Evolutionary conservation across 2,797 vertebrate species (phyloP).

Genomic region (Lycodopsis pacificus): DNA sequence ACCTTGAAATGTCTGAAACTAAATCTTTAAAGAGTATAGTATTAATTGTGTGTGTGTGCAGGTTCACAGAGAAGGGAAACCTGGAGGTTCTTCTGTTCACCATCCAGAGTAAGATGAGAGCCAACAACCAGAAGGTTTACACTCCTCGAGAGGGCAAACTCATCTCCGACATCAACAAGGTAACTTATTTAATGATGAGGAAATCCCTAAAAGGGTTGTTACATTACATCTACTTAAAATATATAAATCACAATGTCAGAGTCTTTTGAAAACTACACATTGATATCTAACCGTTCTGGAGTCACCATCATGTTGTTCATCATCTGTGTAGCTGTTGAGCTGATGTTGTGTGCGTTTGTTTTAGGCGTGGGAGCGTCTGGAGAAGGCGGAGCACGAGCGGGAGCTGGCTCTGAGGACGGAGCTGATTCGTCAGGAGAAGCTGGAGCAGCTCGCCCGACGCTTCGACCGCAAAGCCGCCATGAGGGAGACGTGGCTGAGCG

Average conservation of each 20-base stretch:
- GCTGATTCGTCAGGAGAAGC: constrained; percentile 97
- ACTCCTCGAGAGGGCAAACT: constrained; percentile 96
- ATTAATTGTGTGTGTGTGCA: constrained; percentile 51
- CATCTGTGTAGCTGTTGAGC: background rate
- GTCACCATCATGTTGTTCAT: background rate
- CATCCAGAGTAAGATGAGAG: constrained; percentile 98
- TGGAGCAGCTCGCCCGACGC: constrained; percentile 96
- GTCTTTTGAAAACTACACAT: background rate
- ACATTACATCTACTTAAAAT: background rate
- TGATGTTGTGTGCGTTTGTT: constrained; percentile 13
- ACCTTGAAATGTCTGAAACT: background rate
- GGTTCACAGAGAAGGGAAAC: constrained; percentile 98
- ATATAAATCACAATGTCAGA: background rate
- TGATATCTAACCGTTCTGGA: too few relatives aligned
- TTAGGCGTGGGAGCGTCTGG: constrained; percentile 98
- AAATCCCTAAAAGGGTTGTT: background rate
- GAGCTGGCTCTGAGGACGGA: constrained; percentile 97
- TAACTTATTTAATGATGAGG: background rate
- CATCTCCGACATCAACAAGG: constrained; percentile 99
- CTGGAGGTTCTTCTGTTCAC: constrained; percentile 97
- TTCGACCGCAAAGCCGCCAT: constrained; percentile 98
- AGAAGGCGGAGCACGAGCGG: constrained; percentile 98
- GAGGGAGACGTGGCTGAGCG: constrained; percentile 98
- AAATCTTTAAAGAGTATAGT: background rate
- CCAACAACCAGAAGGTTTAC: constrained; percentile 98